A percentile compares a stretch with the other conserved stretches of the same genome.
phyloP scores from a whole-genome alignment of 1,140 invertebrate genomes.

The Venturia canescens region DNA sequence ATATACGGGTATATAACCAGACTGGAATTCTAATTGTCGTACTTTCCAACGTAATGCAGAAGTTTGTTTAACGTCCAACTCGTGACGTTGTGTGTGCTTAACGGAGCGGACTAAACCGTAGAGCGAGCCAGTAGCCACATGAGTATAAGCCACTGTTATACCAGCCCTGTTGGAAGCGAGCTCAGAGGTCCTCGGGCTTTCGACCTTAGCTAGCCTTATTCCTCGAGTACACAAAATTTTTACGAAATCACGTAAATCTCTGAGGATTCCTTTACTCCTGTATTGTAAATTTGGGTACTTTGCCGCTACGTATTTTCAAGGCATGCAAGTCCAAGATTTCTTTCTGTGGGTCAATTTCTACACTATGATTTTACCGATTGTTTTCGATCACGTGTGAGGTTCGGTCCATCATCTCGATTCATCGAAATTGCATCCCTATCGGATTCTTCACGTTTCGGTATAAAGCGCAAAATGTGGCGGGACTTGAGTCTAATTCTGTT shows the following conservation, averaged over 20 bases:
- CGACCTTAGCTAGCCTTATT: neutral
- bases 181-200: conserved; percentile 34
- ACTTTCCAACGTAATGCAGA: conserved; percentile 43
- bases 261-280: conserved; percentile 4
- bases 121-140: conserved; percentile 30
- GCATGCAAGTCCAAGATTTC: too few relatives aligned
- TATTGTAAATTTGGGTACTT: conserved; percentile 8
- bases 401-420: neutral
- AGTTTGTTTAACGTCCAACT: conserved; percentile 33
- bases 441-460: too few relatives aligned
- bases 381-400: conserved; percentile 31
- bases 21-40: conserved; percentile 46
- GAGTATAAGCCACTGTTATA: neutral
- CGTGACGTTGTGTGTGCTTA: conserved; percentile 39
- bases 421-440: conserved; percentile 18
- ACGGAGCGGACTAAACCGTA: conserved; percentile 30
- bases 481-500: neutral
- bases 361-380: conserved; percentile 16
- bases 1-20: conserved; percentile 41
- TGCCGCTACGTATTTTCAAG: neutral
- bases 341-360: too few relatives aligned
- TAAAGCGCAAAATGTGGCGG: too few relatives aligned
- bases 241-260: conserved; percentile 25
- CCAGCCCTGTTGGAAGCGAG: conserved; percentile 21
- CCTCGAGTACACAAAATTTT: neutral